Percentiles rank a stretch among this genome's conserved stretches.
These are phyloP conservation scores for Ecdyonurus torrentis DNA, from an alignment of 2,888 invertebrate species.

Conservation along the genomic window DNA sequence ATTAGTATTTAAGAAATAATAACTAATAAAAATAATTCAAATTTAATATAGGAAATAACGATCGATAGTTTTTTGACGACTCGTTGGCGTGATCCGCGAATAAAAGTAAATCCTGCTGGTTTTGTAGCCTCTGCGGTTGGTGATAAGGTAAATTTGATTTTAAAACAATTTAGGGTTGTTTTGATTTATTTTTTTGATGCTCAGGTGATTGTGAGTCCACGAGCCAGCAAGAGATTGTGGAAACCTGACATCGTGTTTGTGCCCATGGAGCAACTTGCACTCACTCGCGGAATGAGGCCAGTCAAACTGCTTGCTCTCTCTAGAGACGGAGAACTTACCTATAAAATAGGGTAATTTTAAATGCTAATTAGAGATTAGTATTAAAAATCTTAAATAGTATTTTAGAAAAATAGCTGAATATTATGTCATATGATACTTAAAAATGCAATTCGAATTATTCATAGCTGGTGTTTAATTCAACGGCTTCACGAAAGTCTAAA, in stretches of 20 bases:
- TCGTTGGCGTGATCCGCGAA: neutral
- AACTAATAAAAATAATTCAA: no score
- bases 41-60: neutral
- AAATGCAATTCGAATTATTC: no score
- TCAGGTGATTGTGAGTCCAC: neutral
- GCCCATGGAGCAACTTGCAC: neutral
- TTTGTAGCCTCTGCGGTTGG: neutral
- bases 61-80: conserved; percentile 1
- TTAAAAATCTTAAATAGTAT: no score
- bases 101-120: neutral
- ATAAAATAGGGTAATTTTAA: conserved; percentile 1
- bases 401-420: no score
- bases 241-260: conserved; percentile 3
- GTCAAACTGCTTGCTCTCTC: neutral
- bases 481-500: no score
- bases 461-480: no score
- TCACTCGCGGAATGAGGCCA: neutral
- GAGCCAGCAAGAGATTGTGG: neutral
- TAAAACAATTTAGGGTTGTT: no score
- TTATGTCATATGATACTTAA: no score
- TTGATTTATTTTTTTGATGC: neutral
- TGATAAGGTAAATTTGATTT: neutral
- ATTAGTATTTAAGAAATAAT: no score
- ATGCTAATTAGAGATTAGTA: no score
- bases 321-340: neutral